These are phyloP conservation scores for Microchirus variegatus DNA, from an alignment of 2,797 vertebrate species.

Conservation along the genomic window DNA sequence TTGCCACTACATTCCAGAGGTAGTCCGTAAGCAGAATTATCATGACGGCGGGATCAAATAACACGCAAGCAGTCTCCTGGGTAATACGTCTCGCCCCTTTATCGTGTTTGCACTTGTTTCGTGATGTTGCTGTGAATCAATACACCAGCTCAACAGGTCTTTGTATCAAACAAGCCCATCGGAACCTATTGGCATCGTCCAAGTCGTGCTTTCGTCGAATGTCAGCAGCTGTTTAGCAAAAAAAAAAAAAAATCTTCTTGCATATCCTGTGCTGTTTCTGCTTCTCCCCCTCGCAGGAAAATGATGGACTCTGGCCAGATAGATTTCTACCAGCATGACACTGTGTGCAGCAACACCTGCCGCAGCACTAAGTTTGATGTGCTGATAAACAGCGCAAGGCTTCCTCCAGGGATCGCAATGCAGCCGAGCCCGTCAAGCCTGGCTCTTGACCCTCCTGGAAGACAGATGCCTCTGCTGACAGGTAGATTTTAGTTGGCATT, in stretches of 20 bases:
- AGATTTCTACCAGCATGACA: constrained; percentile 94
- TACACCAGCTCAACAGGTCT: constrained; percentile 24
- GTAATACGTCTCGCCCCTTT: constrained; percentile 39
- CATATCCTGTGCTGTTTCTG: constrained; percentile 15
- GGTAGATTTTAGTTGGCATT: constrained; percentile 64
- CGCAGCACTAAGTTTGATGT: constrained; percentile 95
- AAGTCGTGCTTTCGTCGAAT: constrained; percentile 7
- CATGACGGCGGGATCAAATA: constrained; percentile 54
- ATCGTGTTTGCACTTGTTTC: constrained; percentile 70
- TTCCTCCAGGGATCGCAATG: constrained; percentile 83
- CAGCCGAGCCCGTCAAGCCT: constrained; percentile 83
- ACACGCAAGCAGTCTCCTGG: constrained; percentile 41
- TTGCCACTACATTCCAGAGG: constrained; percentile 62
- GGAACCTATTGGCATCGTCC: constrained; percentile 13
- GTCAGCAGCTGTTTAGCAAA: constrained; percentile 4
- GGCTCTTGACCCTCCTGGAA: constrained; percentile 76
- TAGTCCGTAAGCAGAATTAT: constrained; percentile 48
- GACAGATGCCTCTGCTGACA: constrained; percentile 68
- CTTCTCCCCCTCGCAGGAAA: constrained; percentile 83
- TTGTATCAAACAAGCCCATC: constrained; percentile 22
- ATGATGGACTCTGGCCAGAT: constrained; percentile 97
- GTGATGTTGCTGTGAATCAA: constrained; percentile 40
- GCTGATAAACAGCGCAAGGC: constrained; percentile 88
- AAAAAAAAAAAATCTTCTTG: constrained; percentile 6
- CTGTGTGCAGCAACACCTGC: constrained; percentile 94